These are phyloP conservation scores for Vulpes vulpes DNA, from an alignment of 2,113 vertebrate species.

Conservation along the genomic window DNA sequence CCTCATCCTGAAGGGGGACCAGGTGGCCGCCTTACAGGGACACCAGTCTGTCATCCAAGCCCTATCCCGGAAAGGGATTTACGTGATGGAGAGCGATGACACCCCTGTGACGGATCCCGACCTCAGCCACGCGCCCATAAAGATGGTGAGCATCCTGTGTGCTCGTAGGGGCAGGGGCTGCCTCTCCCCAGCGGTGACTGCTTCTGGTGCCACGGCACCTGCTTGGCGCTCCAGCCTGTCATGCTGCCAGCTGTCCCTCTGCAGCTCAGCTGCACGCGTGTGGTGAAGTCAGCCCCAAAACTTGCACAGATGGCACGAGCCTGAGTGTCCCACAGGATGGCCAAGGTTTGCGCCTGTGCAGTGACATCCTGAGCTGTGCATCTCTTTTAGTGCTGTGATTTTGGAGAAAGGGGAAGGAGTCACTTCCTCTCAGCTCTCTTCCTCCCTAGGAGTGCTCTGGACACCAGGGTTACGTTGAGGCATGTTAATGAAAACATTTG, in stretches of 20 bases:
- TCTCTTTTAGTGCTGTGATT: background rate
- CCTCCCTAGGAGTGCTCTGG: background rate
- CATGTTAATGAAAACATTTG: fast-evolving
- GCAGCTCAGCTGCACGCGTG: background rate
- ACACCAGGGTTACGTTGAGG: fast-evolving
- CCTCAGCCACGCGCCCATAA: constrained; percentile 93
- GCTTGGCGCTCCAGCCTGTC: fast-evolving
- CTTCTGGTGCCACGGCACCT: fast-evolving
- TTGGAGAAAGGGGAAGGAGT: fast-evolving
- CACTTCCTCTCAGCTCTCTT: fast-evolving
- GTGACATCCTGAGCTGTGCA: fast-evolving
- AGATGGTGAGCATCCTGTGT: constrained; percentile 92
- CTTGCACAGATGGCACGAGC: no score
- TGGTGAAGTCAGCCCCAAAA: fast-evolving
- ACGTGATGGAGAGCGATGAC: constrained; percentile 95
- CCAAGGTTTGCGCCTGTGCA: fast-evolving
- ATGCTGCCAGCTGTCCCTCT: background rate
- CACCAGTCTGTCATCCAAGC: constrained; percentile 95
- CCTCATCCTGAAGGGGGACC: constrained; percentile 94
- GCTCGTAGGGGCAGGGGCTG: background rate
- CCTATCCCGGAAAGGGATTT: constrained; percentile 94
- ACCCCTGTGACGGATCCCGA: constrained; percentile 93
- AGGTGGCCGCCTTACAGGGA: constrained; percentile 91
- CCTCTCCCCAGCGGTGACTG: background rate
- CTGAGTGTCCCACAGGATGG: fast-evolving